Base-by-base conservation (phyloP, 2,113 vertebrate genomes). In the Hiodon tergisus region DNA sequence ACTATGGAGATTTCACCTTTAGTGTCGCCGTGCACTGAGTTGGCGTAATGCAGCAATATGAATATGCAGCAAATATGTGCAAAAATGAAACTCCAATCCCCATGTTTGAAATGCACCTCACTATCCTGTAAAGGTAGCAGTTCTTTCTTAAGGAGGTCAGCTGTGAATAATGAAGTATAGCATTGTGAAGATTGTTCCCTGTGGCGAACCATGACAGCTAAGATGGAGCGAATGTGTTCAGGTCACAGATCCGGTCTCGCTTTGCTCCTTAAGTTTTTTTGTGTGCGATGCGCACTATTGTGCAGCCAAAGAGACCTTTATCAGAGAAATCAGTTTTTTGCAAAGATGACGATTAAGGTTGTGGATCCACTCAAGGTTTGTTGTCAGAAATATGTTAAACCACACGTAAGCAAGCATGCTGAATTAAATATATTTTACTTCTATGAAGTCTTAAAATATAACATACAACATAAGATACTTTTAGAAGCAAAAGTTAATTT, bases 111-210 rank as follows among this genome's bases (percentile, higher is more conserved):
- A 63, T 5, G n/a, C 61, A 17, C 6, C 14, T 63, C 2, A 17
- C 61, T 17, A 63, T 63, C 4, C 61, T 11, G 6, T 17, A 63
- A 63, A 63, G 61, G 14, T 6, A 63, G n/a, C 16, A 11, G 16
- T 63, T 63, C 8, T 63, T 16, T 63, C 31, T 63, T 63, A 63
- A 63, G 61, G 61, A 63, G 61, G 61, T 63, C 61, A 63, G 16
- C 61, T 17, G 31, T 63, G n/a, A 63, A 63, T 63, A 63, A 63
- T 63, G 8, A 63, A 63, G 61, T 63, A 17, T 63, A 63, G 31
- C 61, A 63, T 63, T 63, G 61, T 63, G 61, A 63, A 63, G 8
- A 11, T 17, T 7, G 11, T 63, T 63, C 31, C 61, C 61, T 17
- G 4, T 6, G 61, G 61, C 61, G 31, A 63, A 63, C 6, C 16